Percentiles rank a stretch among this genome's conserved stretches.
Evolutionary conservation across 2,113 vertebrate genomes (phyloP).

Genomic region (Strix aluco): DNA sequence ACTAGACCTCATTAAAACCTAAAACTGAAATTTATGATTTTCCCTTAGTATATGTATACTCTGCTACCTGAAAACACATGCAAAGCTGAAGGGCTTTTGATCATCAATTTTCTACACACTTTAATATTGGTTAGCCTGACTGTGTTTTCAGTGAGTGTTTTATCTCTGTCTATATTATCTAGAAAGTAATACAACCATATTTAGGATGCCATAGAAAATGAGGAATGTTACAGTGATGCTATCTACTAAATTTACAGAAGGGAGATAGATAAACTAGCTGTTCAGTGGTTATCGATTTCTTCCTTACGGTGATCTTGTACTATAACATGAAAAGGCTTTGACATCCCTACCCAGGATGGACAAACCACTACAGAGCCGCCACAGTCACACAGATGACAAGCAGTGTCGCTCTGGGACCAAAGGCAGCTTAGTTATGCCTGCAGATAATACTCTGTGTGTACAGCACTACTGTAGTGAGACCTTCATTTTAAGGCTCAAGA

Average conservation of each 20-base stretch:
- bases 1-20: background rate
- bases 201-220: background rate
- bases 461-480: fast-evolving
- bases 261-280: background rate
- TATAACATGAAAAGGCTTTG: background rate
- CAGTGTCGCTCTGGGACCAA: background rate
- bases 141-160: background rate
- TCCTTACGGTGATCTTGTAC: background rate
- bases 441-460: background rate
- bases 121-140: background rate
- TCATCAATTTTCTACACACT: background rate
- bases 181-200: background rate
- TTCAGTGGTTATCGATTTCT: background rate
- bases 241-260: background rate
- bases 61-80: background rate
- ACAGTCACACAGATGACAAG: background rate
- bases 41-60: background rate
- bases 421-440: background rate
- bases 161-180: background rate
- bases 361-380: background rate
- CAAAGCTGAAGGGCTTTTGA: background rate
- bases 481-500: background rate
- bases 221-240: background rate
- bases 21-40: background rate
- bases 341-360: background rate